phyloP scores from a whole-genome alignment of 2,888 invertebrate species.

The Muschampia plurimacula region DNA sequence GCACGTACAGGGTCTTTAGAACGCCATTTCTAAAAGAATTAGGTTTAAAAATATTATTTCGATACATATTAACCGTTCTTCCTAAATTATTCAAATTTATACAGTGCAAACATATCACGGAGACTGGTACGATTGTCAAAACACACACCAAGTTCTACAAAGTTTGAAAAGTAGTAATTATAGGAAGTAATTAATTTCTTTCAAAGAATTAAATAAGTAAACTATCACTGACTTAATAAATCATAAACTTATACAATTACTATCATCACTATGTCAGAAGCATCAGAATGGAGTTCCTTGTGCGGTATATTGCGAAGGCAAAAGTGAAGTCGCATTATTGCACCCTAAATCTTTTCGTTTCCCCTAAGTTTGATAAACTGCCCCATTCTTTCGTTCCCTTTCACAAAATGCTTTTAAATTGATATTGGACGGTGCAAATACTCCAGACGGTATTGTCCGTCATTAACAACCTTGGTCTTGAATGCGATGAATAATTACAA shows the following conservation, averaged over 20 bases:
- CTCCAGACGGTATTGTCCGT: constrained; percentile 43
- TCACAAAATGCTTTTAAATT: constrained; percentile 51
- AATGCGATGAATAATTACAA: constrained; percentile 35
- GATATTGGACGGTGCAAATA: constrained; percentile 49
- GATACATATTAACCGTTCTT: background rate
- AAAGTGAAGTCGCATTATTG: constrained; percentile 49
- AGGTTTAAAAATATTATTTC: background rate
- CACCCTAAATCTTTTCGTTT: constrained; percentile 50
- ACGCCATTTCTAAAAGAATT: constrained; percentile 12
- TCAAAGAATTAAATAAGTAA: too few species aligned
- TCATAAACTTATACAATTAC: background rate
- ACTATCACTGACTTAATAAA: too few species aligned
- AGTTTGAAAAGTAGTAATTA: too few species aligned
- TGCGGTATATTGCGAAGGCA: constrained; percentile 20
- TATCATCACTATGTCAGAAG: constrained; percentile 9
- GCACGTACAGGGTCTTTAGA: constrained; percentile 43
- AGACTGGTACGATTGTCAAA: too few species aligned
- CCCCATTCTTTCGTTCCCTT: constrained; percentile 49
- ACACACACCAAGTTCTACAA: too few species aligned
- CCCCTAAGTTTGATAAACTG: constrained; percentile 51
- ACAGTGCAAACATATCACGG: background rate
- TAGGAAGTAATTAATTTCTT: too few species aligned
- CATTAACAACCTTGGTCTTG: constrained; percentile 40
- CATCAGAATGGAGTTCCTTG: constrained; percentile 16
- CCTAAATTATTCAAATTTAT: background rate